Conservation (phyloP, 2,797 vertebrate species). For the Poecilia gillii region DNA sequence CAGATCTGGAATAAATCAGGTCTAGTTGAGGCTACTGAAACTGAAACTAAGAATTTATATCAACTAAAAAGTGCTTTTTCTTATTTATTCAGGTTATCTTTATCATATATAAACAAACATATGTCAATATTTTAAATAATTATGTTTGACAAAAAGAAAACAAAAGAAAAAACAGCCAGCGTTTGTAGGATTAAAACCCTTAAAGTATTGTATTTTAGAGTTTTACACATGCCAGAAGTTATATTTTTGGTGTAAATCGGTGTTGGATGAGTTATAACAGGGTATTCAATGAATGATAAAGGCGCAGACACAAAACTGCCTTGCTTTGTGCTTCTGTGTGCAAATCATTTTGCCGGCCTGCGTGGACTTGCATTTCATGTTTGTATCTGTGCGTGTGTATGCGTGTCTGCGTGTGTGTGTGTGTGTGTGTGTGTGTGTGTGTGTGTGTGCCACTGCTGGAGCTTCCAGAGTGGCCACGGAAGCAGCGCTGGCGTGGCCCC, state of each 20-base stretch:
- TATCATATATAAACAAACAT: neutral
- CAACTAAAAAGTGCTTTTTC: neutral
- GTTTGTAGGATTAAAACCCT: neutral
- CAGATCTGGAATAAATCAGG: neutral
- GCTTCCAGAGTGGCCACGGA: conserved; percentile 57
- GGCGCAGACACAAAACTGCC: conserved; percentile 7
- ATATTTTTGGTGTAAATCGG: neutral
- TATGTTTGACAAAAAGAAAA: neutral
- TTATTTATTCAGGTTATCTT: neutral
- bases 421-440: conserved; percentile 13
- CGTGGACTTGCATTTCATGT: conserved; percentile 3
- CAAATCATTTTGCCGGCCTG: conserved; percentile 15
- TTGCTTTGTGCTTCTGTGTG: conserved; percentile 13
- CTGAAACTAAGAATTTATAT: neutral
- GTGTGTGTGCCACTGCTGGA: conserved; percentile 24
- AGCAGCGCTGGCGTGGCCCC: conserved; percentile 56
- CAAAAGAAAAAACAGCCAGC: neutral
- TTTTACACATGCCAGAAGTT: conserved; percentile 7
- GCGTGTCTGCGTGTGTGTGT: conserved; percentile 2
- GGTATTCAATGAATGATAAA: conserved; percentile 5
- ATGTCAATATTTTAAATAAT: neutral
- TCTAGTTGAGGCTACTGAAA: neutral
- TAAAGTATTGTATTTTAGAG: neutral
- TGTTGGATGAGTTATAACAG: neutral
- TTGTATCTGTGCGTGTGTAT: conserved; percentile 10